These are phyloP conservation scores for Tragelaphus imberbis DNA, from an alignment of 2,113 vertebrate species.

Conservation along the genomic window DNA sequence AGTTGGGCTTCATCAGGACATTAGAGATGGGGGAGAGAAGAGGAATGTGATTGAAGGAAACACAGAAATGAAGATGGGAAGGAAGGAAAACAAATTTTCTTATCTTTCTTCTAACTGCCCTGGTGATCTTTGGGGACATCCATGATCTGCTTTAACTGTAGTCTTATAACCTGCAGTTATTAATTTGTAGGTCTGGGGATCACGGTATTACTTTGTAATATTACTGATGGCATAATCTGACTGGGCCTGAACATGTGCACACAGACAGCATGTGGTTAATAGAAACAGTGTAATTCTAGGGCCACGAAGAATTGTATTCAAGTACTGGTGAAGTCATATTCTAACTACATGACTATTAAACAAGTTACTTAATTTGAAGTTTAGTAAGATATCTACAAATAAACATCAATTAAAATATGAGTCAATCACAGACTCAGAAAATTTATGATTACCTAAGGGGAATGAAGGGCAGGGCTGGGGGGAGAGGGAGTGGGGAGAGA, in stretches of 20 bases:
- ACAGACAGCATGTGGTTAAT: no score
- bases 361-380: not conserved
- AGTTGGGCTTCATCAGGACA: no score
- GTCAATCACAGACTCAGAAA: not conserved
- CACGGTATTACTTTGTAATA: not conserved
- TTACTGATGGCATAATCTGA: not conserved
- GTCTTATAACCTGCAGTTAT: not conserved
- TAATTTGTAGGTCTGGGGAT: not conserved
- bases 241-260: not conserved
- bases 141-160: not conserved
- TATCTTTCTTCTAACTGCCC: not conserved
- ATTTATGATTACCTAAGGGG: not conserved
- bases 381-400: not conserved
- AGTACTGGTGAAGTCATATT: not conserved
- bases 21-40: not conserved
- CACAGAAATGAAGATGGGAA: not conserved
- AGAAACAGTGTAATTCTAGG: not conserved
- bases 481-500: not conserved
- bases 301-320: not conserved
- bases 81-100: not conserved
- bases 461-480: not conserved
- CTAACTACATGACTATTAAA: not conserved
- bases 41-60: not conserved
- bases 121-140: not conserved
- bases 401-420: not conserved